A percentile compares a stretch with the other conserved stretches of the same genome.
Evolutionary conservation across 1,140 invertebrate genomes (phyloP).

Genomic region (Myzus persicae): DNA sequence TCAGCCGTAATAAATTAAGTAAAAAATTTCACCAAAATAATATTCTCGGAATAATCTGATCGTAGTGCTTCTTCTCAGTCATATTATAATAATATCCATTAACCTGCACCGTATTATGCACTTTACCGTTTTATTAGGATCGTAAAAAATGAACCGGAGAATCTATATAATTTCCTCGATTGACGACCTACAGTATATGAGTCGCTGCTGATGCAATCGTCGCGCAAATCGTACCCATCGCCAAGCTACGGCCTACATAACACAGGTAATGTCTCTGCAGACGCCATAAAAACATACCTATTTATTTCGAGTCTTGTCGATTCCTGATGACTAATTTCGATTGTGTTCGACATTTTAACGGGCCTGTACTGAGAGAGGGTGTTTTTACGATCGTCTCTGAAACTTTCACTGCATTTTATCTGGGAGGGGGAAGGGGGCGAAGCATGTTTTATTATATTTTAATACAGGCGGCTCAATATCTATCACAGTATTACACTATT

Average conservation of each 20-base stretch:
- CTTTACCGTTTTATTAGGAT: background rate
- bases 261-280: background rate
- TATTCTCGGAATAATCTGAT: background rate
- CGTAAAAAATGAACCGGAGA: background rate
- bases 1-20: background rate
- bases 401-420: background rate
- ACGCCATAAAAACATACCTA: background rate
- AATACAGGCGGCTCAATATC: background rate
- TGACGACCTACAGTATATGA: background rate
- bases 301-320: background rate
- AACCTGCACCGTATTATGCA: constrained; percentile 5
- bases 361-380: background rate
- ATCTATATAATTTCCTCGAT: background rate
- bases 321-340: constrained; percentile 5
- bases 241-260: background rate
- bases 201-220: background rate
- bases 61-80: background rate
- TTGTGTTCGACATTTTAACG: background rate
- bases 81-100: background rate
- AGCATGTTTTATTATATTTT: background rate
- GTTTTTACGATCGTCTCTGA: constrained; percentile 16
- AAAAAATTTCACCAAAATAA: background rate
- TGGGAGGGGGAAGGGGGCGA: too few species aligned
- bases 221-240: background rate
- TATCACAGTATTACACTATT: background rate